Base-by-base conservation (phyloP, 2,113 vertebrate genomes). In the Tachuris rubrigastra region DNA sequence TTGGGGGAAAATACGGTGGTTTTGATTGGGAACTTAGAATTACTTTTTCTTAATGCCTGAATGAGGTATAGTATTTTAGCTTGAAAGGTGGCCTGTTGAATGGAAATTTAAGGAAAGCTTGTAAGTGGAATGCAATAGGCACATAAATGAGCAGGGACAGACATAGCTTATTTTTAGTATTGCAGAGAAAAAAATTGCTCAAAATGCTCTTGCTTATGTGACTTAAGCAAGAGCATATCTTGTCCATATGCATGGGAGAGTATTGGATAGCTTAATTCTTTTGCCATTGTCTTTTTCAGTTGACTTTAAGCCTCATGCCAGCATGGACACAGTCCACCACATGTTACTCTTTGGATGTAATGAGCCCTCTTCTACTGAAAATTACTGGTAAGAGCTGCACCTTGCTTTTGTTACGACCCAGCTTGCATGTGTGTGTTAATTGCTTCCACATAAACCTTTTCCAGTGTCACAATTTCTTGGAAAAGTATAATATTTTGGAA, bases 271-370 rank as follows among this genome's bases (percentile, higher is more conserved):
- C 20, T 90, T 62, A 89, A 47, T 93, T 81, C 30, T 52, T 81
- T 62, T 75, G 24, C 90, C 12, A 27, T 92, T 96, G 87, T 88
- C 60, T 97, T 89, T 97, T 95, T 52, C 98, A 99, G 99, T 99
- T 98, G 99, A 99, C 98, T 99, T 99, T 97, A 98, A 98, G 67
- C 99, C 99, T 94, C 98, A 98, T 87, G 99, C 99, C 95, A 99
- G 97, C 87, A 99, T 99, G 99, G 98, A 99, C 79, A 99, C 99
- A 31, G 98, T 99, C 76, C 99, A 99, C 93, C 99, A 99, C 93
- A 99, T 99, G 99, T 96, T 99, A 39, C 98, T 99, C 56, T 99
- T 99, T 53, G 99, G 99, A 97, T 99, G 99, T 96, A 98, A 98
- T 94, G 98, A 97, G 59, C 99, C 99, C 9, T 98, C 98, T 22